Evolutionary conservation across 1,140 invertebrate genomes (phyloP).

Genomic region (Rhynchophorus ferrugineus): DNA sequence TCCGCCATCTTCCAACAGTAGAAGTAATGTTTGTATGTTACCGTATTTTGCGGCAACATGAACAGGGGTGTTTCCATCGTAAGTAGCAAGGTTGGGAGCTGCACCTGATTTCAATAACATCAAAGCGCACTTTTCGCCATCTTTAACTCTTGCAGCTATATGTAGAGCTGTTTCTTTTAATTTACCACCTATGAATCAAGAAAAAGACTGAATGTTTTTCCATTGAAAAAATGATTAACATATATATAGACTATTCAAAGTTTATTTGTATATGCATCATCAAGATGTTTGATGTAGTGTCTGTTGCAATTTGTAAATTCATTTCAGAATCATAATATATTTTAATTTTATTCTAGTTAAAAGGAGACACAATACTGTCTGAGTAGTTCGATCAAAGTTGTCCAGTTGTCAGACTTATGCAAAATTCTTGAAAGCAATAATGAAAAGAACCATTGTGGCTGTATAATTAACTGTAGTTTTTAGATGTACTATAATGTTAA

Average conservation of each 20-base stretch:
- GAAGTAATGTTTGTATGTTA: slow-evolving; percentile 73
- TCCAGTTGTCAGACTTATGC: too few relatives aligned
- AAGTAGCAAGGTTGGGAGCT: slow-evolving; percentile 82
- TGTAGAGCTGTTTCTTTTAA: slow-evolving; percentile 89
- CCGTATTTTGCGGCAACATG: slow-evolving; percentile 87
- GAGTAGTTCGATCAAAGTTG: too few relatives aligned
- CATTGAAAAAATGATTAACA: neutral
- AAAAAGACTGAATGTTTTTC: neutral
- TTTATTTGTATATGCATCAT: too few relatives aligned
- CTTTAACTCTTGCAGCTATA: slow-evolving; percentile 85
- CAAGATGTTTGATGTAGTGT: too few relatives aligned
- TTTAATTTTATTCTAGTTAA: too few relatives aligned
- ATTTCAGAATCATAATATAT: too few relatives aligned
- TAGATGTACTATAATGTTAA: too few relatives aligned
- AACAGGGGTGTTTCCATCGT: slow-evolving; percentile 91
- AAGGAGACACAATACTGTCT: too few relatives aligned
- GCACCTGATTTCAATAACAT: slow-evolving; percentile 97
- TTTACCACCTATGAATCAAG: slow-evolving; percentile 53
- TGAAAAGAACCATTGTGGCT: too few relatives aligned
- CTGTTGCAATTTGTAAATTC: too few relatives aligned
- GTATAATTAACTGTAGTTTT: too few relatives aligned
- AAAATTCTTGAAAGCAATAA: too few relatives aligned
- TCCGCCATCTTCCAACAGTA: slow-evolving; percentile 84
- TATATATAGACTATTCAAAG: slow-evolving; percentile 8
- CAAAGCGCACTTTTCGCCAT: slow-evolving; percentile 91